These are phyloP conservation scores for Anolis apletophallus DNA, from an alignment of 2,797 vertebrate genomes.

Conservation along the genomic window DNA sequence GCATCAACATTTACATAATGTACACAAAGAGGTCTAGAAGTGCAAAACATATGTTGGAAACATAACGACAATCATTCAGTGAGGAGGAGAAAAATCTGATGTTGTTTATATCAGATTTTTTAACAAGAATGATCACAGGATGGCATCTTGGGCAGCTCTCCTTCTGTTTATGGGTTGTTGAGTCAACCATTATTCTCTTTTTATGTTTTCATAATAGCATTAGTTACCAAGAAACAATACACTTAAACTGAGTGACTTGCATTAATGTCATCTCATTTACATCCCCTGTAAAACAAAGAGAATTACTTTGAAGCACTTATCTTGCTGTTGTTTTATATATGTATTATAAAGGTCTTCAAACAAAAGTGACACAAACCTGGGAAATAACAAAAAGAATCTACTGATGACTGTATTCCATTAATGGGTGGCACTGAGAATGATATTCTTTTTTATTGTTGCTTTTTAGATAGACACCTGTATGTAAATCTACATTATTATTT, in stretches of 20 bases:
- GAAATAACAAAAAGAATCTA: constrained; percentile 6
- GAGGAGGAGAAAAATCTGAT: too few species aligned
- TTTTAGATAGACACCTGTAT: neutral
- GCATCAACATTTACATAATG: too few species aligned
- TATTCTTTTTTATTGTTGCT: neutral
- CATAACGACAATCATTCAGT: too few species aligned
- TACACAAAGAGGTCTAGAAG: too few species aligned
- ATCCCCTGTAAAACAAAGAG: neutral
- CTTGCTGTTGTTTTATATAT: neutral
- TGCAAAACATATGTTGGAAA: too few species aligned
- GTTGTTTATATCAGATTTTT: neutral
- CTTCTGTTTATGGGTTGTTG: neutral
- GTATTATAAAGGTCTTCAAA: neutral
- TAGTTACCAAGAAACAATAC: constrained; percentile 4
- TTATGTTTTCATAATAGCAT: neutral
- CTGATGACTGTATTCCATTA: neutral
- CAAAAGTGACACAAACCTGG: neutral
- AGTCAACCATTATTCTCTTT: neutral
- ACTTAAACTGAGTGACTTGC: neutral
- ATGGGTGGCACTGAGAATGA: neutral
- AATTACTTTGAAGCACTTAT: neutral
- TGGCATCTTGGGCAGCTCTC: neutral
- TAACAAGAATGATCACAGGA: neutral
- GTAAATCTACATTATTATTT: neutral
- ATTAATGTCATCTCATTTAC: neutral